Conservation (phyloP, 2,888 invertebrate genomes). For the Ctena decussata region DNA sequence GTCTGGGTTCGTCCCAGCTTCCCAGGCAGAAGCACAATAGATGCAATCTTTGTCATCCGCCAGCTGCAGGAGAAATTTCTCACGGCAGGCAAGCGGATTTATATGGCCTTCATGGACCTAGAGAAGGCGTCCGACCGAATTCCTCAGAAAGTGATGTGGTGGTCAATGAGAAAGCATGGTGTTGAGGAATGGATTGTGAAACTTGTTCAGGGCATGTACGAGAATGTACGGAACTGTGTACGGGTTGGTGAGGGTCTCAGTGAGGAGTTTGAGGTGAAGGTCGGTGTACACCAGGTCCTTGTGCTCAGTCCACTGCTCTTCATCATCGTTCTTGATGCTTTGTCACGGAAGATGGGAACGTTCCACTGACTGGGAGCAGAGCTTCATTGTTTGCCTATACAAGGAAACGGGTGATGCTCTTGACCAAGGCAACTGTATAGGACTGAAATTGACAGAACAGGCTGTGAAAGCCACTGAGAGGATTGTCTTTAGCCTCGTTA, state of each 20-base stretch:
- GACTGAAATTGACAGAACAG: too few relatives aligned
- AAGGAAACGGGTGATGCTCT: too few relatives aligned
- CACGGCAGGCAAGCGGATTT: slow-evolving; percentile 27
- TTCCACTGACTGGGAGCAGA: too few relatives aligned
- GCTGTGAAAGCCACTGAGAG: too few relatives aligned
- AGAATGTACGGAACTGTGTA: slow-evolving; percentile 16
- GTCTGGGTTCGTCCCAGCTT: slow-evolving; percentile 17
- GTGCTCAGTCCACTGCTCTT: slow-evolving; percentile 26
- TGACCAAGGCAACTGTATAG: too few relatives aligned
- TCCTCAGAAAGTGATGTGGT: not conserved
- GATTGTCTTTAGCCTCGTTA: too few relatives aligned
- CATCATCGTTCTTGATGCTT: slow-evolving; percentile 7
- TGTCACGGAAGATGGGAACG: not conserved
- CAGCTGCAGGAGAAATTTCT: too few relatives aligned
- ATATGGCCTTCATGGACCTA: slow-evolving; percentile 14
- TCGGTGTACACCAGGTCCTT: slow-evolving; percentile 15
- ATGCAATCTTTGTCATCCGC: slow-evolving; percentile 31
- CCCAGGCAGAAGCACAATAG: slow-evolving; percentile 14
- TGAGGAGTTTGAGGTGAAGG: slow-evolving; percentile 10
- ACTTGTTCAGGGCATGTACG: slow-evolving; percentile 1
- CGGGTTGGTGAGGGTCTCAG: slow-evolving; percentile 23
- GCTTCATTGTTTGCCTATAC: too few relatives aligned
- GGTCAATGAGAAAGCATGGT: not conserved
- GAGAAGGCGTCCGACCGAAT: slow-evolving; percentile 7
- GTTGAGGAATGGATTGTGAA: not conserved